phyloP scores from a whole-genome alignment of 23 tunicate species.

The Styela clava region DNA sequence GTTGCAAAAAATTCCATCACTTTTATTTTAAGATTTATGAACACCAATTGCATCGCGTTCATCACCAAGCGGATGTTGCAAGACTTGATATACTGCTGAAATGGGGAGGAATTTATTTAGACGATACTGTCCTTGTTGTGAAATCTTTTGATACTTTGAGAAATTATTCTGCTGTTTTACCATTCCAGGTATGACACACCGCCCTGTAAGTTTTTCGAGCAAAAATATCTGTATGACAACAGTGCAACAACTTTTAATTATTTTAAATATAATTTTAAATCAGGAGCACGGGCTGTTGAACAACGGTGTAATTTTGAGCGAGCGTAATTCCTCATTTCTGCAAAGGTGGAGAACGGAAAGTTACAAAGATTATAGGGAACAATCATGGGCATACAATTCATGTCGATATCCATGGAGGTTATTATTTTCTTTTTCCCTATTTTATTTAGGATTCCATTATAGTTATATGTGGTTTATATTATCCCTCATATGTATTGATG shows the following conservation, averaged over 20 bases:
- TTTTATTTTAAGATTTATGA: neutral
- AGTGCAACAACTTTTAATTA: too few species aligned
- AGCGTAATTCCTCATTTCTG: neutral
- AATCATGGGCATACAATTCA: neutral
- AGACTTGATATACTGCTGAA: neutral
- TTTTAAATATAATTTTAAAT: too few species aligned
- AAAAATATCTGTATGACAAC: too few species aligned
- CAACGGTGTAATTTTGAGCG: neutral
- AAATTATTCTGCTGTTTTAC: neutral
- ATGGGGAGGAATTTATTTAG: neutral
- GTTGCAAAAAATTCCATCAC: too few species aligned
- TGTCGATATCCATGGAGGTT: neutral
- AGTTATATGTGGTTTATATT: too few species aligned
- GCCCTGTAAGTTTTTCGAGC: too few species aligned
- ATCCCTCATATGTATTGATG: too few species aligned
- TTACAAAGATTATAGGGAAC: neutral
- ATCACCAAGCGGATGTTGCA: neutral
- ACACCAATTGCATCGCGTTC: neutral
- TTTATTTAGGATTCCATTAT: too few species aligned
- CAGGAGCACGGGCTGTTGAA: neutral
- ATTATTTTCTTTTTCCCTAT: too few species aligned
- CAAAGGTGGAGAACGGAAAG: neutral
- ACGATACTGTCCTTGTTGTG: neutral
- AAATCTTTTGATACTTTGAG: neutral
- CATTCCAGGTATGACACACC: too few species aligned